phyloP scores from a whole-genome alignment of 2,113 vertebrate genomes.

The Zosterops lateralis region DNA sequence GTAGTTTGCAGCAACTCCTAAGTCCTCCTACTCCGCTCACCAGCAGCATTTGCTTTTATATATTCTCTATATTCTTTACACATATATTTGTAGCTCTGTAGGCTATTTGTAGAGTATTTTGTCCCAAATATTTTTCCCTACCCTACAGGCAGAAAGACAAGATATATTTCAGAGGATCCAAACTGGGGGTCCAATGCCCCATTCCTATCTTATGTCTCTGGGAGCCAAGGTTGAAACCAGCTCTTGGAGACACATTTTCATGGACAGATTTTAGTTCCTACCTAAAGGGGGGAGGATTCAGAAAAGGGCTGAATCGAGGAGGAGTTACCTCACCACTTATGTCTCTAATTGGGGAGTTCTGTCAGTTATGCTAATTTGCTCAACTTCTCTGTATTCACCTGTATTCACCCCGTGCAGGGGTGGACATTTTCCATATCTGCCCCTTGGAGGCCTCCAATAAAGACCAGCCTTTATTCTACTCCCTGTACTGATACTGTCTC shows the following conservation, averaged over 20 bases:
- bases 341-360: not conserved
- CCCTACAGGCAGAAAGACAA: not conserved
- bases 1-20: not conserved
- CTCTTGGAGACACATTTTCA: not conserved
- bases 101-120: no score
- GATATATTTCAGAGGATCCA: not conserved
- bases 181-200: not conserved
- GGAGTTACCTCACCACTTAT: not conserved
- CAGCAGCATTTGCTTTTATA: not conserved
- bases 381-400: not conserved
- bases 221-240: not conserved
- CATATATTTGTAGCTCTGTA: not conserved
- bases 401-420: not conserved
- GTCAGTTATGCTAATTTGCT: not conserved
- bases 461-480: not conserved
- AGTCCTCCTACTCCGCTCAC: not conserved
- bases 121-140: not conserved
- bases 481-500: not conserved
- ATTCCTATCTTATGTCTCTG: not conserved
- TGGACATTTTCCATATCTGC: not conserved
- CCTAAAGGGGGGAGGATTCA: not conserved
- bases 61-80: not conserved
- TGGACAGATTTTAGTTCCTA: not conserved
- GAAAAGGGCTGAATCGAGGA: not conserved
- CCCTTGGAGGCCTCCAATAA: no score